Evolutionary conservation across 1,140 invertebrate genomes (phyloP).

Genomic region (Pinna nobilis): DNA sequence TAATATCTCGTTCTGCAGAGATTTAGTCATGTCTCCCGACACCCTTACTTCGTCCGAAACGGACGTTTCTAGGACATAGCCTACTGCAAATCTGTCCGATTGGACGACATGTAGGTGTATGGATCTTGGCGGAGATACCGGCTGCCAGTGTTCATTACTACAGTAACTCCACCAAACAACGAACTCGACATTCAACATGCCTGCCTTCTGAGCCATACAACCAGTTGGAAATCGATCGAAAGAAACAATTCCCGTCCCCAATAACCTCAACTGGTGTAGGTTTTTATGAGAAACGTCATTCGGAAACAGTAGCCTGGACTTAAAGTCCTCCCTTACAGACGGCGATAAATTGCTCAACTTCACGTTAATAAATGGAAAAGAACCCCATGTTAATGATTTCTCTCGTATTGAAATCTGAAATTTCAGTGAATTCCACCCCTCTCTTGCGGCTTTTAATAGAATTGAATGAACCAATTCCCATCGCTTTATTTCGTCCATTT

Average conservation of each 20-base stretch:
- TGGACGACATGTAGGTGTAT: conserved; percentile 9
- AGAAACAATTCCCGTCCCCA: conserved; percentile 1
- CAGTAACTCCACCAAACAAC: neutral
- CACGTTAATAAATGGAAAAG: neutral
- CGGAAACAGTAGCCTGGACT: neutral
- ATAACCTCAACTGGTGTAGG: conserved; percentile 1
- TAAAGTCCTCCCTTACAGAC: neutral
- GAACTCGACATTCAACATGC: neutral
- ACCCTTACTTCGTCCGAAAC: neutral
- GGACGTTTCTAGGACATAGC: neutral
- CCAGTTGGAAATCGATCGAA: neutral
- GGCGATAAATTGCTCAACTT: neutral
- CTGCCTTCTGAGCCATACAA: neutral
- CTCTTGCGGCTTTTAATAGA: neutral
- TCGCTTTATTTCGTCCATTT: neutral
- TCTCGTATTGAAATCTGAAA: neutral
- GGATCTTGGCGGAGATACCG: conserved; percentile 6
- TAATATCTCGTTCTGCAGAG: neutral
- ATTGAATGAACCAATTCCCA: conserved; percentile 1
- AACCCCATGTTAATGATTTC: neutral
- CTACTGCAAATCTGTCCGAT: conserved; percentile 6
- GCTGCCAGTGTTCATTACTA: neutral
- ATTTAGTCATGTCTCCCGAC: neutral
- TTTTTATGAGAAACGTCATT: neutral
- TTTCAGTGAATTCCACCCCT: neutral